Conservation (phyloP, 2,888 invertebrate genomes). For the Villa cingulata region DNA sequence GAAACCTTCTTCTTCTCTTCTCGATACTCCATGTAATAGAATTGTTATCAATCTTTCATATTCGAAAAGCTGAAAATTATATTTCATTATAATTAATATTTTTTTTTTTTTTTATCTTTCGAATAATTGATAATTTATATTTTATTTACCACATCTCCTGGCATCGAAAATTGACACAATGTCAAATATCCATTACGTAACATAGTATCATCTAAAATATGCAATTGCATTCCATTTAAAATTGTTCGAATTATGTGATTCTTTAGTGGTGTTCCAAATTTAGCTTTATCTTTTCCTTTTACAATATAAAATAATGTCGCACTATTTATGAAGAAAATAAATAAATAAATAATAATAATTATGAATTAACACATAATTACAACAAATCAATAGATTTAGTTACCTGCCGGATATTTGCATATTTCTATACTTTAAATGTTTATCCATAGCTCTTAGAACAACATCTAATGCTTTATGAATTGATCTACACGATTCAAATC, state of each 20-base stretch:
- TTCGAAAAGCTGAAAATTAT: conserved; percentile 58
- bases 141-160: conserved; percentile 76
- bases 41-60: conserved; percentile 77
- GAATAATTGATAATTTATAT: not conserved
- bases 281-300: conserved; percentile 66
- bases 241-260: conserved; percentile 68
- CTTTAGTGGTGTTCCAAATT: conserved; percentile 59
- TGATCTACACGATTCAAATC: conserved; percentile 66
- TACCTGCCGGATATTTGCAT: conserved; percentile 88
- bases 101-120: not conserved
- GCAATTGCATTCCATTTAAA: conserved; percentile 78
- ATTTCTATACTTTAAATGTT: conserved; percentile 71
- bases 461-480: conserved; percentile 62
- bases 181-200: conserved; percentile 93
- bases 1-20: conserved; percentile 75
- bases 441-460: conserved; percentile 81
- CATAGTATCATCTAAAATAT: conserved; percentile 79
- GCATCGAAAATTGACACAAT: conserved; percentile 88
- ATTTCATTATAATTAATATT: not conserved
- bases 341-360: not conserved
- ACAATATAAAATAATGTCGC: conserved; percentile 92
- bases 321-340: conserved; percentile 49
- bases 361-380: too few species aligned
- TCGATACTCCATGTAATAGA: conserved; percentile 65
- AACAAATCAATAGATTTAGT: conserved; percentile 7